Evolutionary conservation across 2,888 invertebrate genomes (phyloP).

Genomic region (Andrena minutula): DNA sequence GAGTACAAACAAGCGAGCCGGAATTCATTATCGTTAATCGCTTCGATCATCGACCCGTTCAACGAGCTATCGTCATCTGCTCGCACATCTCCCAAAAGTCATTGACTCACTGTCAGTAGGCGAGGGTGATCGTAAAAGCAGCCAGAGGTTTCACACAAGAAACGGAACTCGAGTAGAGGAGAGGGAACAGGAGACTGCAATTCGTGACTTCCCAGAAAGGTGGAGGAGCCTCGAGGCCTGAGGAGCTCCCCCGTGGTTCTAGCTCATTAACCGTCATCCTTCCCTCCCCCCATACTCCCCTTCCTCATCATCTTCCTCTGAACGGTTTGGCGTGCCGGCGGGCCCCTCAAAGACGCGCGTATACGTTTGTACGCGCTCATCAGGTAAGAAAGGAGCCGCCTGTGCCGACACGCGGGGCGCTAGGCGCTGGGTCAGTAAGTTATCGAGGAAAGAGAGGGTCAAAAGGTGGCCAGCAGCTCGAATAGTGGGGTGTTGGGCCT

Average conservation of each 20-base stretch:
- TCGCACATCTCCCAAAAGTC: slow-evolving; percentile 52
- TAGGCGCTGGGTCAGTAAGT: slow-evolving; percentile 81
- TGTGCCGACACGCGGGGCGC: slow-evolving; percentile 84
- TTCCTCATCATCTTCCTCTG: slow-evolving; percentile 67
- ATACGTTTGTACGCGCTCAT: slow-evolving; percentile 74
- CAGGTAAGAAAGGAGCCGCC: slow-evolving; percentile 85
- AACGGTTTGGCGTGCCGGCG: slow-evolving; percentile 73
- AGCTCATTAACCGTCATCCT: slow-evolving; percentile 83
- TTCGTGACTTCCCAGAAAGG: slow-evolving; percentile 77
- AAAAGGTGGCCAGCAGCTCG: slow-evolving; percentile 37
- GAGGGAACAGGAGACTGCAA: slow-evolving; percentile 55
- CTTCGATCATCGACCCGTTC: slow-evolving; percentile 54
- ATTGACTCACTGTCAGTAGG: slow-evolving; percentile 46
- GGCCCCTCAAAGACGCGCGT: slow-evolving; percentile 63
- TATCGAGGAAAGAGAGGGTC: slow-evolving; percentile 66
- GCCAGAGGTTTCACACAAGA: slow-evolving; percentile 63
- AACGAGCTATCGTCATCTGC: slow-evolving; percentile 59
- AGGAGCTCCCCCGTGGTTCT: slow-evolving; percentile 81
- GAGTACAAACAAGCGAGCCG: slow-evolving; percentile 41
- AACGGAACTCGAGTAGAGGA: slow-evolving; percentile 53
- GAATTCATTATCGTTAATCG: slow-evolving; percentile 60
- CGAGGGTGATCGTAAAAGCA: slow-evolving; percentile 55
- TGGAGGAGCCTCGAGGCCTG: slow-evolving; percentile 60
- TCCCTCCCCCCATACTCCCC: slow-evolving; percentile 61
- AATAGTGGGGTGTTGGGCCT: slow-evolving; percentile 53